Evolutionary conservation across 2,113 vertebrate genomes (phyloP).

Genomic region (Psittacula cyanocephala): DNA sequence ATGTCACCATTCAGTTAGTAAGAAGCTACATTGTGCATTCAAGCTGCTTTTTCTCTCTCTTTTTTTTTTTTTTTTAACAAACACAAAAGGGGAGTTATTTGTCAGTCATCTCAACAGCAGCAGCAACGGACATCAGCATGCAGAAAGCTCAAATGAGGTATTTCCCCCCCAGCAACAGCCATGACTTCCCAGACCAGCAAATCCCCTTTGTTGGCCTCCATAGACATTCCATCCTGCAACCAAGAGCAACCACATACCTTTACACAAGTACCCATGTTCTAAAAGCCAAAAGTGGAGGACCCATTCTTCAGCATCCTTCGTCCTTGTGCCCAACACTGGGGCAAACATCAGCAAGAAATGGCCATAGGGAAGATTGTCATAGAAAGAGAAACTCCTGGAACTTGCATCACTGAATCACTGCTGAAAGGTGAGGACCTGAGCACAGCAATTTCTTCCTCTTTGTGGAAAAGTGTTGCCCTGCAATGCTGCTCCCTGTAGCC

Average conservation of each 20-base stretch:
- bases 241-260: slow-evolving; percentile 79
- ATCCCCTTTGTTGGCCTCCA: background rate
- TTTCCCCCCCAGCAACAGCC: background rate
- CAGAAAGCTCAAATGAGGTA: slow-evolving; percentile 21
- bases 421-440: background rate
- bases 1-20: slow-evolving; percentile 21
- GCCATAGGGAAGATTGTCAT: slow-evolving; percentile 83
- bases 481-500: background rate
- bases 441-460: background rate
- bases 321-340: slow-evolving; percentile 79
- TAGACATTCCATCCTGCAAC: background rate
- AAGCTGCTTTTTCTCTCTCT: background rate
- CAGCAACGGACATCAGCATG: background rate
- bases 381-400: slow-evolving; percentile 50
- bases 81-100: slow-evolving; percentile 48
- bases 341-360: slow-evolving; percentile 80
- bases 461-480: background rate
- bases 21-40: slow-evolving; percentile 42
- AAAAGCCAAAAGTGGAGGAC: slow-evolving; percentile 75
- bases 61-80: background rate
- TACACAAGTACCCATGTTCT: slow-evolving; percentile 85
- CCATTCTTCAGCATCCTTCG: slow-evolving; percentile 85
- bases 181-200: background rate
- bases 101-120: background rate
- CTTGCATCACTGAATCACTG: slow-evolving; percentile 23